Evolutionary conservation across 2,797 vertebrate genomes (phyloP).

Genomic region (Amblyopsis hoosieri): DNA sequence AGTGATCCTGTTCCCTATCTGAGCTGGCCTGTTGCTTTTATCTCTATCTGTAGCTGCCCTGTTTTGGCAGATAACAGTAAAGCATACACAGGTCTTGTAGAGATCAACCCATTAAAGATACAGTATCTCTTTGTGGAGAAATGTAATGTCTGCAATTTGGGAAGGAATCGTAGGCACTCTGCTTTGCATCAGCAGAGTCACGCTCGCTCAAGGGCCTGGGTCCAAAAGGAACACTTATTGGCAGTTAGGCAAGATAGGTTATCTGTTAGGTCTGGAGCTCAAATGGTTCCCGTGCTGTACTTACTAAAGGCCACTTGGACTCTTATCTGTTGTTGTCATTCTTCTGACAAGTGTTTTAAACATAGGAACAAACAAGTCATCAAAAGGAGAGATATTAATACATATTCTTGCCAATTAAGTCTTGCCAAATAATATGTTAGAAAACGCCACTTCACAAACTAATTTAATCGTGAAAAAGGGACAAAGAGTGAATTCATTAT

Average conservation of each 20-base stretch:
- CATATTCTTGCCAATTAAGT: background rate
- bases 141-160: constrained; percentile 36
- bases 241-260: constrained; percentile 63
- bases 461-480: no score
- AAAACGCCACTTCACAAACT: background rate
- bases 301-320: constrained; percentile 45
- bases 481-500: no score
- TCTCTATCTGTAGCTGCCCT: constrained; percentile 44
- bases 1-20: constrained; percentile 49
- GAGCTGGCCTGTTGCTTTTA: constrained; percentile 41
- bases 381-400: background rate
- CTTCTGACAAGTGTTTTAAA: constrained; percentile 19
- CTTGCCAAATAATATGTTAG: background rate
- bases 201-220: constrained; percentile 46
- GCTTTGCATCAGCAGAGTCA: constrained; percentile 57
- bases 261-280: constrained; percentile 61
- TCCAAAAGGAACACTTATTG: constrained; percentile 32
- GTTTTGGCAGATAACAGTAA: constrained; percentile 52
- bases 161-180: constrained; percentile 51
- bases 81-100: constrained; percentile 33
- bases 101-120: constrained; percentile 23
- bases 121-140: constrained; percentile 20
- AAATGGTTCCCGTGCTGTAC: constrained; percentile 58
- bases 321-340: constrained; percentile 28
- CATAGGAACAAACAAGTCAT: constrained; percentile 11